Conservation (phyloP, 1,140 invertebrate genomes). For the Triops longicaudatus region DNA sequence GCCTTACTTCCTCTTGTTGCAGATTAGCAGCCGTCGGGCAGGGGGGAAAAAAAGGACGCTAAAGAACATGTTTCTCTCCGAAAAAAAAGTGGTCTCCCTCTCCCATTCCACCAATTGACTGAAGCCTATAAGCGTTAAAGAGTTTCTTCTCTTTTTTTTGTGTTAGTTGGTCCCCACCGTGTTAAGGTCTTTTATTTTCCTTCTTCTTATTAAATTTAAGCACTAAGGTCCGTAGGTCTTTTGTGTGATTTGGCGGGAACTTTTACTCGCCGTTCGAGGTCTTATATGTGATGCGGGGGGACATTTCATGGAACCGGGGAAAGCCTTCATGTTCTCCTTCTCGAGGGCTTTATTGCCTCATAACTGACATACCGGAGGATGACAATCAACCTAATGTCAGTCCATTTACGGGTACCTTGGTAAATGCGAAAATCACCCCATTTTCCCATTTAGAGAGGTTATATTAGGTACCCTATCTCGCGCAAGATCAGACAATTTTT, state of each 20-base stretch:
- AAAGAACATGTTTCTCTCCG: neutral
- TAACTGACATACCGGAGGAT: conserved; percentile 10
- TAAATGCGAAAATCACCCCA: conserved; percentile 9
- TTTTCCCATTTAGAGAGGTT: neutral
- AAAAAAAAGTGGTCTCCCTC: neutral
- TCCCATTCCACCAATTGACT: neutral
- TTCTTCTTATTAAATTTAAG: neutral
- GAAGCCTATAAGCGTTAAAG: neutral
- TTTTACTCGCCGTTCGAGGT: neutral
- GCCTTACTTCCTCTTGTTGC: conserved; percentile 10
- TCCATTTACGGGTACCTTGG: neutral
- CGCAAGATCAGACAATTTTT: neutral
- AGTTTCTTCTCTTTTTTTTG: neutral
- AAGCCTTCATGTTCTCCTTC: neutral
- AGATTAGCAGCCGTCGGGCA: conserved; percentile 2
- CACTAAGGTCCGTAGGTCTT: neutral
- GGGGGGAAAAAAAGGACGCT: neutral
- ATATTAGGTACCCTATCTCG: neutral
- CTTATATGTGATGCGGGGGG: neutral
- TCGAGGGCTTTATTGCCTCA: conserved; percentile 1
- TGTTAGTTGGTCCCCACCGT: neutral
- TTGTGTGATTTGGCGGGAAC: conserved; percentile 13
- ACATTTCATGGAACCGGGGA: neutral
- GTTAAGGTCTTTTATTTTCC: neutral
- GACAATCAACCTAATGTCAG: conserved; percentile 15